Conservation (phyloP, 2,797 vertebrate genomes). For the Pangasius krempfi region DNA sequence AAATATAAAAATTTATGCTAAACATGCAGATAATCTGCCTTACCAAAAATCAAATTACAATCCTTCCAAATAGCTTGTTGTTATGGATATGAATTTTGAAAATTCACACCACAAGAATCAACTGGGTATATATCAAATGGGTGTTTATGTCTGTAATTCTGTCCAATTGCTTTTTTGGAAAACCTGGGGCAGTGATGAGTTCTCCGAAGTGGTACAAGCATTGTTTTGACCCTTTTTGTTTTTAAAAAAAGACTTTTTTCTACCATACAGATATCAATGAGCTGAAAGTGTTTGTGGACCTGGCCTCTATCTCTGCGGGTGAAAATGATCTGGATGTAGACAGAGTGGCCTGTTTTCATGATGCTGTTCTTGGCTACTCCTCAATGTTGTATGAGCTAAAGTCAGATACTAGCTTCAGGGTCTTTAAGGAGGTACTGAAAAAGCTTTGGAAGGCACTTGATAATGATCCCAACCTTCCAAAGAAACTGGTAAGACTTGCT, state of each 20-base stretch:
- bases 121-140: neutral
- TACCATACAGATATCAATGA: conserved; percentile 84
- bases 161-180: neutral
- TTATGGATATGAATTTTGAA: too few species aligned
- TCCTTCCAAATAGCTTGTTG: too few species aligned
- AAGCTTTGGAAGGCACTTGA: conserved; percentile 93
- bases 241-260: neutral
- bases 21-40: too few species aligned
- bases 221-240: neutral
- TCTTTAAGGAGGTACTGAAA: conserved; percentile 75
- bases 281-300: conserved; percentile 94
- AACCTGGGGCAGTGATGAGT: neutral
- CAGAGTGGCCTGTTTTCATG: conserved; percentile 92
- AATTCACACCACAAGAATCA: too few species aligned
- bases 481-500: conserved; percentile 82
- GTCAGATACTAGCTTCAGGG: conserved; percentile 71
- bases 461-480: conserved; percentile 83
- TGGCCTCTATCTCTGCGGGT: conserved; percentile 97
- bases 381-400: conserved; percentile 87
- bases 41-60: too few species aligned
- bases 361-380: conserved; percentile 88
- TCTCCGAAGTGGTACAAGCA: neutral
- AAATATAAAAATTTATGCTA: too few species aligned
- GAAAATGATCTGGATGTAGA: conserved; percentile 97
- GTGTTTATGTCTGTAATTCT: neutral